Evolutionary conservation across 2,797 vertebrate genomes (phyloP).

Genomic region (Schizopygopsis pylzovi): DNA sequence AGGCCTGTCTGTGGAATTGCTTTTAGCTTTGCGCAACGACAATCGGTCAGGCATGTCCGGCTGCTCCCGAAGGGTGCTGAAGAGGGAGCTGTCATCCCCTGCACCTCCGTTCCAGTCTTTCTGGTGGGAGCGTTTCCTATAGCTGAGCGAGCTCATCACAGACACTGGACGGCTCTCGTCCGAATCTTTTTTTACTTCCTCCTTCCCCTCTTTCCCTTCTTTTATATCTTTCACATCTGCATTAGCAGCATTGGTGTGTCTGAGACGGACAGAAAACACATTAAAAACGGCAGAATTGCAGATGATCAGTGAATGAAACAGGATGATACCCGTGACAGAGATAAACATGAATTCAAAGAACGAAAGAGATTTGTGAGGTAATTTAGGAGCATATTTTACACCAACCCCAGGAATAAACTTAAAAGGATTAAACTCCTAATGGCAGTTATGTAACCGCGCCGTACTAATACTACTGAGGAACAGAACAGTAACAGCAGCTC

Average conservation of each 20-base stretch:
- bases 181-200: slow-evolving; percentile 78
- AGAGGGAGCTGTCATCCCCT: slow-evolving; percentile 88
- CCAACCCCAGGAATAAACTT: slow-evolving; percentile 24
- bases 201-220: slow-evolving; percentile 69
- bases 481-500: background rate
- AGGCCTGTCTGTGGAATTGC: slow-evolving; percentile 67
- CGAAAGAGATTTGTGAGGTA: slow-evolving; percentile 37
- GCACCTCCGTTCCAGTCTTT: slow-evolving; percentile 93
- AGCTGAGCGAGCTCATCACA: slow-evolving; percentile 93
- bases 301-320: slow-evolving; percentile 57
- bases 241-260: slow-evolving; percentile 72
- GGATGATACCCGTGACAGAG: slow-evolving; percentile 54
- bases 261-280: slow-evolving; percentile 35
- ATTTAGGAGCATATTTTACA: slow-evolving; percentile 39
- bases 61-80: slow-evolving; percentile 87
- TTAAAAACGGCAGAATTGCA: slow-evolving; percentile 7
- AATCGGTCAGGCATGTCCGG: slow-evolving; percentile 80
- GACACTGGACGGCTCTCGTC: slow-evolving; percentile 86
- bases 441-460: slow-evolving; percentile 1
- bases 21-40: slow-evolving; percentile 79
- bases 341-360: slow-evolving; percentile 48
- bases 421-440: slow-evolving; percentile 34
- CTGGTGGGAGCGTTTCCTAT: slow-evolving; percentile 89
- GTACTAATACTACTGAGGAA: slow-evolving; percentile 10
- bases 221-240: slow-evolving; percentile 76